A percentile compares a stretch with the other conserved stretches of the same genome.
phyloP scores from a whole-genome alignment of 2,797 vertebrate species.

The Lutjanus campechanus region DNA sequence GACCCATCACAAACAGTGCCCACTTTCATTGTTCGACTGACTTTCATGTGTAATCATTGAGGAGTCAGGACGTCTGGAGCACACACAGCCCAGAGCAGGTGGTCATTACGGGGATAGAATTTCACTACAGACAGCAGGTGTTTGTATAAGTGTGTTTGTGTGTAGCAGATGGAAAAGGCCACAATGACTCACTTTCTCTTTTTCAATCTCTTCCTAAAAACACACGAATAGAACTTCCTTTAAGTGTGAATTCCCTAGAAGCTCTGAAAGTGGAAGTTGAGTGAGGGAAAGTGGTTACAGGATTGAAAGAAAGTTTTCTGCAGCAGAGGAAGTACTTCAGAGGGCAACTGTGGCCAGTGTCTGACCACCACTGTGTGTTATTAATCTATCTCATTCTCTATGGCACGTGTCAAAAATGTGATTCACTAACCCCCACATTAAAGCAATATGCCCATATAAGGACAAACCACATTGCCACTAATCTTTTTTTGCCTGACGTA shows the following conservation, averaged over 20 bases:
- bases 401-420: not conserved
- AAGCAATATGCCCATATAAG: not conserved
- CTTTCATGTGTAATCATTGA: conserved; percentile 1
- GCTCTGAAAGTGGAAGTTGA: conserved; percentile 20
- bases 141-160: conserved; percentile 2
- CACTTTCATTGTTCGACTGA: not conserved
- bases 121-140: conserved; percentile 34
- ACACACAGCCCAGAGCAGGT: conserved; percentile 37
- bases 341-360: not conserved
- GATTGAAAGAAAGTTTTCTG: not conserved
- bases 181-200: conserved; percentile 26
- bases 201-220: conserved; percentile 40
- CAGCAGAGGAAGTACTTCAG: conserved; percentile 21
- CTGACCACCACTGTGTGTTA: conserved; percentile 12
- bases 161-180: conserved; percentile 8
- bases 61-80: conserved; percentile 1
- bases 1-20: not conserved
- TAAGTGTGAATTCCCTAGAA: not conserved
- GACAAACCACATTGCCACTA: not conserved
- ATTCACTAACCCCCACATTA: not conserved
- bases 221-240: conserved; percentile 26
- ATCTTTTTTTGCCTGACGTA: not conserved
- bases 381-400: not conserved
- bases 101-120: conserved; percentile 16
- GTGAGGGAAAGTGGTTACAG: not conserved